Percentiles rank a stretch among this genome's conserved stretches.
Evolutionary conservation across 2,888 invertebrate species (phyloP).

Genomic region (Stenolophus ochropezus): DNA sequence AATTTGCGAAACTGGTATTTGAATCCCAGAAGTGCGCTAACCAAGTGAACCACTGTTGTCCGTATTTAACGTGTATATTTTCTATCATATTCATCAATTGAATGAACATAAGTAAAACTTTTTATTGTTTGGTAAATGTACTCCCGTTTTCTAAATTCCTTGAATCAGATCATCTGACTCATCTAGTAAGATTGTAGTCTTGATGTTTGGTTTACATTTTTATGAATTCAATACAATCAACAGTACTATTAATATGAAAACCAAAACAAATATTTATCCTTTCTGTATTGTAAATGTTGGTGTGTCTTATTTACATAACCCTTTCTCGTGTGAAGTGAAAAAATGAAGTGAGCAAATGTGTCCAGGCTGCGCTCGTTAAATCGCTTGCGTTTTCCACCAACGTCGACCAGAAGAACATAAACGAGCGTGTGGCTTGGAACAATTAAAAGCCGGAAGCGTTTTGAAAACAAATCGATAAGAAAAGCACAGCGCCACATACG

Average conservation of each 20-base stretch:
- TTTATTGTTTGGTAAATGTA: no score
- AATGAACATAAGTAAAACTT: no score
- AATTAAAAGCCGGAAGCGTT: constrained; percentile 58
- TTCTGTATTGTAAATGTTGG: no score
- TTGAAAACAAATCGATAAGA: constrained; percentile 53
- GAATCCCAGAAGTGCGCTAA: no score
- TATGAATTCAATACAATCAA: neutral
- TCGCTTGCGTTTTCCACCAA: constrained; percentile 34
- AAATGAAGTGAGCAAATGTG: constrained; percentile 41
- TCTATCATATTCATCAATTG: no score
- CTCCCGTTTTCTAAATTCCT: no score
- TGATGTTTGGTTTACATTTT: neutral
- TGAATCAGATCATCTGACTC: no score
- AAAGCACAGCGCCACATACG: constrained; percentile 46
- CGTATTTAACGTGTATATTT: no score
- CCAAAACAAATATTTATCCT: constrained; percentile 30
- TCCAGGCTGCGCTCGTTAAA: constrained; percentile 53
- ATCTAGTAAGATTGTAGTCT: no score
- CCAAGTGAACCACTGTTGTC: no score
- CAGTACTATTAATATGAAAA: constrained; percentile 28
- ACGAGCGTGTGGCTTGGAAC: constrained; percentile 42
- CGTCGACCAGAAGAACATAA: constrained; percentile 42
- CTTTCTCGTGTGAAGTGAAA: constrained; percentile 3
- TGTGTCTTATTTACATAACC: constrained; percentile 18
- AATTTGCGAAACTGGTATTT: no score